These are phyloP conservation scores for Conus ventricosus DNA, from an alignment of 1,140 invertebrate species.

Conservation along the genomic window DNA sequence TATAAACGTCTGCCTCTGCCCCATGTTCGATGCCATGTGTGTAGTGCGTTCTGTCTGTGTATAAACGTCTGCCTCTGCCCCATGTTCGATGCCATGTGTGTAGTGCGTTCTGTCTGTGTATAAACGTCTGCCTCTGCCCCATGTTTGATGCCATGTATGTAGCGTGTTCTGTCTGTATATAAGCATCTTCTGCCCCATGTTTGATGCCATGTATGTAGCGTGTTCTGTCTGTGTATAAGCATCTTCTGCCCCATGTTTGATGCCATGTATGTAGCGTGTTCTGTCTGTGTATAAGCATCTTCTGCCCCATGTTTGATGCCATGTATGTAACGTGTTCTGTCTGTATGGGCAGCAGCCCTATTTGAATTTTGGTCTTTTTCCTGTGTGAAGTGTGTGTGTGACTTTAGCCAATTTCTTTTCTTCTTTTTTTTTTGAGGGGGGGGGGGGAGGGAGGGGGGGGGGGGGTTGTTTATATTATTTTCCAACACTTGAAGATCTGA, in stretches of 20 bases:
- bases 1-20: conserved; percentile 80
- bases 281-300: no score
- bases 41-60: conserved; percentile 25
- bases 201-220: conserved; percentile 85
- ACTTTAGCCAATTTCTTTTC: no score
- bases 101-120: background rate
- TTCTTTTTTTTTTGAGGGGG: no score
- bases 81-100: conserved; percentile 89
- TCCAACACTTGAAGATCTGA: no score
- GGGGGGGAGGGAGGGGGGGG: no score
- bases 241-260: conserved; percentile 89
- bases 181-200: conserved; percentile 84
- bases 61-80: conserved; percentile 82
- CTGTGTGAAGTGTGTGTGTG: no score
- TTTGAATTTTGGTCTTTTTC: no score
- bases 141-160: conserved; percentile 89
- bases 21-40: conserved; percentile 91
- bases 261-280: conserved; percentile 81
- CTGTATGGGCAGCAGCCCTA: no score
- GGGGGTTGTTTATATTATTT: no score
- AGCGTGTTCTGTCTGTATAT: no score
- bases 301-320: conserved; percentile 94
- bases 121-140: conserved; percentile 82
- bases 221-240: no score
- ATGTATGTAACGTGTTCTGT: conserved; percentile 77